Evolutionary conservation across 2,797 vertebrate genomes (phyloP).

Genomic region (Lemur catta): DNA sequence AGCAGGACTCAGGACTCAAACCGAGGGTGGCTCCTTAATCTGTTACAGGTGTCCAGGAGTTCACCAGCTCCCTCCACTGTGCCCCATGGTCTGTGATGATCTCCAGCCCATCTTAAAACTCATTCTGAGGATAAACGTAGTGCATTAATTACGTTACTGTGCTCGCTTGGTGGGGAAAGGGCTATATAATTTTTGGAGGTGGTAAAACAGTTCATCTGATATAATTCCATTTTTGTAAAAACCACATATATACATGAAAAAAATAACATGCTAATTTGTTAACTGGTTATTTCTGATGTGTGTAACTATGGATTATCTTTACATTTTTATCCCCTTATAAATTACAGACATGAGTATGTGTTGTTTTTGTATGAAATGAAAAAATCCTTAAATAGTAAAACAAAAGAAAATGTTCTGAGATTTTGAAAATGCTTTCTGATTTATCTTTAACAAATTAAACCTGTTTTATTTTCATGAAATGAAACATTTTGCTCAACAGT

Average conservation of each 20-base stretch:
- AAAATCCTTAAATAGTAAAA: not conserved
- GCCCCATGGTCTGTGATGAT: not conserved
- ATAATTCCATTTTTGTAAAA: constrained; percentile 22
- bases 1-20: not conserved
- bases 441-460: constrained; percentile 24
- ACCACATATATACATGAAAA: not conserved
- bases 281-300: not conserved
- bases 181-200: not conserved
- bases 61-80: not conserved
- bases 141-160: not conserved
- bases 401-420: not conserved
- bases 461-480: constrained; percentile 23
- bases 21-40: not conserved
- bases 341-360: not conserved
- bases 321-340: not conserved
- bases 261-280: not conserved
- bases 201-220: not conserved
- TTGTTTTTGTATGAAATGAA: not conserved
- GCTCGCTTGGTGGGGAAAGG: not conserved
- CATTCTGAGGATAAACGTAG: not conserved
- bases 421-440: not conserved
- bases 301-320: not conserved
- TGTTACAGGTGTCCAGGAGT: not conserved
- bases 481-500: constrained; percentile 16
- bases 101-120: not conserved